These are phyloP conservation scores for Monochamus saltuarius DNA, from an alignment of 1,140 invertebrate genomes.

Conservation along the genomic window DNA sequence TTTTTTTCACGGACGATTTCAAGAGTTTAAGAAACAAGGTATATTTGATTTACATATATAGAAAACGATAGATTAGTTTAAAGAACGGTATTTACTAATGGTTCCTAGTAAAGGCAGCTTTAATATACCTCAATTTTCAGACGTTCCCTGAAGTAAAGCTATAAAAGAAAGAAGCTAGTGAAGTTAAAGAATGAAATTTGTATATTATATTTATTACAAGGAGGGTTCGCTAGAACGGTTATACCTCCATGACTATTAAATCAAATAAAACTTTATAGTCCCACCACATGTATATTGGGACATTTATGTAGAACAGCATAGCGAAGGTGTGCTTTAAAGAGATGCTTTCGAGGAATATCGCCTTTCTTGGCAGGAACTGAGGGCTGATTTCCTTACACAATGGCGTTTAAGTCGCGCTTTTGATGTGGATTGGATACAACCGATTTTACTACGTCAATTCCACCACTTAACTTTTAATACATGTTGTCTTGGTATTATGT, in stretches of 20 bases:
- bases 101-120: too few relatives aligned
- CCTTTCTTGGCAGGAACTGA: constrained; percentile 19
- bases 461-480: too few relatives aligned
- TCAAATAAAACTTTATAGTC: constrained; percentile 39
- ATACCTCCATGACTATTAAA: constrained; percentile 34
- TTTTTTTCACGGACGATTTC: too few relatives aligned
- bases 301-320: constrained; percentile 30
- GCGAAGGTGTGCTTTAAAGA: constrained; percentile 24
- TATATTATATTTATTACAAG: constrained; percentile 28
- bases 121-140: too few relatives aligned
- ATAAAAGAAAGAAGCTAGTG: constrained; percentile 24
- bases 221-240: constrained; percentile 20
- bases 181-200: constrained; percentile 28
- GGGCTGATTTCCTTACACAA: background rate
- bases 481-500: too few relatives aligned
- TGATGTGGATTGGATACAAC: too few relatives aligned
- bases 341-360: constrained; percentile 14
- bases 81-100: too few relatives aligned
- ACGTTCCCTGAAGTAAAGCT: background rate
- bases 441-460: too few relatives aligned
- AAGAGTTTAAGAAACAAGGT: too few relatives aligned
- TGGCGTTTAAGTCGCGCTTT: too few relatives aligned
- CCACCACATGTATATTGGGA: constrained; percentile 34
- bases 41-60: too few relatives aligned
- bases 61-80: too few relatives aligned